Percentiles rank a stretch among this genome's conserved stretches.
Conservation (phyloP, 2,113 vertebrate genomes). For the Stigmatopora argus region DNA sequence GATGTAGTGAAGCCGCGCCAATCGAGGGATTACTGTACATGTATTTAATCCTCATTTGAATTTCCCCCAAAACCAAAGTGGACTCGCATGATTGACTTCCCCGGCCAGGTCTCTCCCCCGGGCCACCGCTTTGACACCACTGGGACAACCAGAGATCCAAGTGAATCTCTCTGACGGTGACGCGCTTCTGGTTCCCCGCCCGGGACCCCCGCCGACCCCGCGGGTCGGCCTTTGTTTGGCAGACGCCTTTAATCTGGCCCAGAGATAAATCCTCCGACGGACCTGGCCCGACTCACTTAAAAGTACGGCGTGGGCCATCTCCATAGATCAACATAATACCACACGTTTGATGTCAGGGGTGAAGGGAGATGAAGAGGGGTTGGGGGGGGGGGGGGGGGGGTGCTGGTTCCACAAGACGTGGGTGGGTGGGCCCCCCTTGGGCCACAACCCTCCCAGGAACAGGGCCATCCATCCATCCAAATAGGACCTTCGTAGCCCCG, state of each 20-base stretch:
- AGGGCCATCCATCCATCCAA: constrained; percentile 67
- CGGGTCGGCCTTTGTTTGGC: constrained; percentile 69
- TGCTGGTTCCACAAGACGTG: constrained; percentile 44
- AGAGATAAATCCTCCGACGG: constrained; percentile 74
- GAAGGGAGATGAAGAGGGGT: constrained; percentile 12
- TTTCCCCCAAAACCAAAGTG: too few relatives aligned
- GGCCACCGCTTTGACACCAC: too few relatives aligned
- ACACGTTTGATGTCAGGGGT: constrained; percentile 63
- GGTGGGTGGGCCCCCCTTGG: constrained; percentile 59
- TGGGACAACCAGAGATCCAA: background rate
- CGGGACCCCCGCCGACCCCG: constrained; percentile 59
- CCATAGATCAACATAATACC: constrained; percentile 71
- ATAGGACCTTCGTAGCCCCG: constrained; percentile 27
- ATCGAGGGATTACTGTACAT: too few relatives aligned
- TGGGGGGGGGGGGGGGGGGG: background rate
- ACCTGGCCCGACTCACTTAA: constrained; percentile 66
- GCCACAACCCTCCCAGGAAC: constrained; percentile 24
- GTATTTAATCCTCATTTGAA: too few relatives aligned
- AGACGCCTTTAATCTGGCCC: constrained; percentile 73
- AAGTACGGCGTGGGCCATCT: constrained; percentile 60
- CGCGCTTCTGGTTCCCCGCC: constrained; percentile 30
- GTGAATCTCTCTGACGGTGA: constrained; percentile 2
- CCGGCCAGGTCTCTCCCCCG: too few relatives aligned
- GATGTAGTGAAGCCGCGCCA: too few relatives aligned
- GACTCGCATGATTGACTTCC: too few relatives aligned